These are phyloP conservation scores for Latrodectus elegans DNA, from an alignment of 2,888 invertebrate species.

Conservation along the genomic window DNA sequence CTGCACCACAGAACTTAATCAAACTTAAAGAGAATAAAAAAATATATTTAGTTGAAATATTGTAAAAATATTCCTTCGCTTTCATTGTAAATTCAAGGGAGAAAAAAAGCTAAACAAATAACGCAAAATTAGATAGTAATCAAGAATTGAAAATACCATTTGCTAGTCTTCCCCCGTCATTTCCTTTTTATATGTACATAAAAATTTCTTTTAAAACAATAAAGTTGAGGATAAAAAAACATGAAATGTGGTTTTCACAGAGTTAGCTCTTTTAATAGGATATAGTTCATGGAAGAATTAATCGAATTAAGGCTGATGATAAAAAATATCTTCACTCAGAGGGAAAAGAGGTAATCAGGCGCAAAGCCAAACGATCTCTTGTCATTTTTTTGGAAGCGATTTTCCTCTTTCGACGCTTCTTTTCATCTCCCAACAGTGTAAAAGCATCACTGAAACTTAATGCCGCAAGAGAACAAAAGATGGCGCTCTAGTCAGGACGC, in stretches of 20 bases:
- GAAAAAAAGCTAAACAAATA: conserved; percentile 8
- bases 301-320: conserved; percentile 41
- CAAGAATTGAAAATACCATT: conserved; percentile 20
- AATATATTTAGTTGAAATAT: too few species aligned
- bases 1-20: too few species aligned
- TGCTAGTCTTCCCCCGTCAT: neutral
- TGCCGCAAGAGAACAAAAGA: conserved; percentile 35
- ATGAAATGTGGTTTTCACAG: conserved; percentile 38
- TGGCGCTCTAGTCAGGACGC: conserved; percentile 45
- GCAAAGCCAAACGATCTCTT: conserved; percentile 44
- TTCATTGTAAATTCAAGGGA: neutral
- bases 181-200: conserved; percentile 1
- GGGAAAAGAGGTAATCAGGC: conserved; percentile 48
- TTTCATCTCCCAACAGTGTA: neutral
- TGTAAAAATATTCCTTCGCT: neutral
- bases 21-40: too few species aligned
- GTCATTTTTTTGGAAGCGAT: conserved; percentile 33
- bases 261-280: conserved; percentile 63
- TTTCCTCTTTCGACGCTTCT: neutral
- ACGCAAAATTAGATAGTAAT: conserved; percentile 22
- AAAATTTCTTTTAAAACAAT: conserved; percentile 35
- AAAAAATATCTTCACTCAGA: conserved; percentile 21
- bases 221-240: neutral
- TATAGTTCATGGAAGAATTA: conserved; percentile 59
- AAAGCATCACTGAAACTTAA: conserved; percentile 31